A percentile compares a stretch with the other conserved stretches of the same genome.
Conservation (phyloP, 2,888 invertebrate genomes). For the Heliconius ismenius region DNA sequence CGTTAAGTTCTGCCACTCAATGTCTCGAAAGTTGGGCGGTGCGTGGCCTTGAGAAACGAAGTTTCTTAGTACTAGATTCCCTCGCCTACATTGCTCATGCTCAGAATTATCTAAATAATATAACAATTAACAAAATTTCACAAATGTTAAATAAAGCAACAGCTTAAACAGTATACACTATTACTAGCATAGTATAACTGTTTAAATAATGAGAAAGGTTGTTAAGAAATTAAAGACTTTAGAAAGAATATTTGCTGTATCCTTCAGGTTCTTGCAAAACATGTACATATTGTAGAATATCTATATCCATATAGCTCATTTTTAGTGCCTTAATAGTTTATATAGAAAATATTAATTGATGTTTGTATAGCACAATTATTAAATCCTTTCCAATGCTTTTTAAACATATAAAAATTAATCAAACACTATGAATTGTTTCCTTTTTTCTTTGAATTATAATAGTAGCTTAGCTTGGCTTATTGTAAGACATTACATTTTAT, state of each 20-base stretch:
- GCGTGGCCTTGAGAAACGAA: neutral
- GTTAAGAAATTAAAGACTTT: neutral
- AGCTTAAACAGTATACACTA: too few species aligned
- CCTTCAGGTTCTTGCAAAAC: neutral
- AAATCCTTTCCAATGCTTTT: neutral
- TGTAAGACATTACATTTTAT: neutral
- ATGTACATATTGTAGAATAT: neutral
- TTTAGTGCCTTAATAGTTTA: conserved; percentile 16
- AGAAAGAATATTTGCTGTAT: neutral
- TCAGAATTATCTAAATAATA: too few species aligned
- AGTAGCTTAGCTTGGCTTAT: neutral
- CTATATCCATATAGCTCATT: neutral
- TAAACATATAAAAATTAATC: neutral
- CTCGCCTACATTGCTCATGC: too few species aligned
- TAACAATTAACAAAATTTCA: too few species aligned
- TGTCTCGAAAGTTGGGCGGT: neutral
- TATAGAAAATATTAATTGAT: neutral
- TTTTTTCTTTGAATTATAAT: neutral
- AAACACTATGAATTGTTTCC: too few species aligned
- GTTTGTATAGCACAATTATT: too few species aligned
- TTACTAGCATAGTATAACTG: too few species aligned
- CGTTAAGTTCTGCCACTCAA: neutral
- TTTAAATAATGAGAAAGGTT: too few species aligned
- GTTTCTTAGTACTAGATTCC: neutral
- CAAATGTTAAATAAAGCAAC: too few species aligned